A percentile compares a stretch with the other conserved stretches of the same genome.
phyloP scores from a whole-genome alignment of 1,140 invertebrate species.

The Vollenhovia emeryi region DNA sequence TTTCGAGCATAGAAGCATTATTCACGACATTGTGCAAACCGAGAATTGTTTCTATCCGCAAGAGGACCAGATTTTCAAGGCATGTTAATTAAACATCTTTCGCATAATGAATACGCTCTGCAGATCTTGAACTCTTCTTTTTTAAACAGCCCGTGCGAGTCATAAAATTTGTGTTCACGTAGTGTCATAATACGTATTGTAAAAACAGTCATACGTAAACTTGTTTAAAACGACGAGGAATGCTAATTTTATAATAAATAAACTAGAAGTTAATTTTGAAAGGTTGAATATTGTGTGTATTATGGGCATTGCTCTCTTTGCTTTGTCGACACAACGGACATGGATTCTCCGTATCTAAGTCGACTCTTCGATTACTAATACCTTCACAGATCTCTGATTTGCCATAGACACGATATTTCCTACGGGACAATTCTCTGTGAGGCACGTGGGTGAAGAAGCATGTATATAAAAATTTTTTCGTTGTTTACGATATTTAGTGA shows the following conservation, averaged over 20 bases:
- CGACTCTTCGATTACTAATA: background rate
- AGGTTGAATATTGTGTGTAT: background rate
- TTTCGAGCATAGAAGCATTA: background rate
- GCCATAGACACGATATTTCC: conserved; percentile 36
- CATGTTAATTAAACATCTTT: conserved; percentile 17
- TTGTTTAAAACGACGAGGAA: background rate
- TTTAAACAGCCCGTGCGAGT: background rate
- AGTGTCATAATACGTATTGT: conserved; percentile 23
- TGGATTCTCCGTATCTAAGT: conserved; percentile 10
- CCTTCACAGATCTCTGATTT: conserved; percentile 35
- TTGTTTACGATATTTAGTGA: conserved; percentile 29
- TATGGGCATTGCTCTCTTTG: background rate
- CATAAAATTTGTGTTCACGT: conserved; percentile 30
- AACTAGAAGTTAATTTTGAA: conserved; percentile 1
- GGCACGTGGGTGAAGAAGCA: background rate
- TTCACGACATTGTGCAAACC: background rate
- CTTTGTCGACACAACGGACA: background rate
- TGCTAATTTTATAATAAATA: conserved; percentile 17
- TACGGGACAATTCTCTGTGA: conserved; percentile 40
- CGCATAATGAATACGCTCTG: background rate
- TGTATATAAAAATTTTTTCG: conserved; percentile 34
- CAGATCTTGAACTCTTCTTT: background rate
- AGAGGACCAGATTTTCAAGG: background rate
- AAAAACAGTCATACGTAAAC: conserved; percentile 13
- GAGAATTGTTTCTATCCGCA: background rate